Evolutionary conservation across 2,797 vertebrate species (phyloP).

Genomic region (Aldrovandia affinis): DNA sequence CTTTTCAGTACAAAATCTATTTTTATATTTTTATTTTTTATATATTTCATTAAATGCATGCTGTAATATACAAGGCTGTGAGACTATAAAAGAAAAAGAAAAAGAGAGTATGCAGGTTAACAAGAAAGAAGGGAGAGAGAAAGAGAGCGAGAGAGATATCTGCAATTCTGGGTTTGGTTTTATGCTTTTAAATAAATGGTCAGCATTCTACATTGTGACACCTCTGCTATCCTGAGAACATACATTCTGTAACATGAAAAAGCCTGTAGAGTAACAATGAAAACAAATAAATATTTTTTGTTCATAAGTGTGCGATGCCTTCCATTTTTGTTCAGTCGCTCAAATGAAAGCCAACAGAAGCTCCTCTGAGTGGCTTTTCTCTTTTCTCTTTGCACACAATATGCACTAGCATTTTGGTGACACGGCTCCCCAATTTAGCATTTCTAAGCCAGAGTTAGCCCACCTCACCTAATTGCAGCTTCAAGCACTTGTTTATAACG

Average conservation of each 20-base stretch:
- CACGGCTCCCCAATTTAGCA: background rate
- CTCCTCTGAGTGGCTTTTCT: background rate
- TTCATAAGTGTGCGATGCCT: slow-evolving; percentile 6
- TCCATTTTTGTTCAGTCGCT: background rate
- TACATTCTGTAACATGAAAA: slow-evolving; percentile 2
- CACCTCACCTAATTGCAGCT: background rate
- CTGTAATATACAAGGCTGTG: background rate
- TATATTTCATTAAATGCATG: background rate
- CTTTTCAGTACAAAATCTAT: background rate
- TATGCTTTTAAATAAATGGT: background rate
- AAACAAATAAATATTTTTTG: slow-evolving; percentile 35
- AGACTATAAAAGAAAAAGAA: background rate
- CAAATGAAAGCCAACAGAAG: background rate
- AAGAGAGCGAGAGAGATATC: background rate
- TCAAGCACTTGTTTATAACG: background rate
- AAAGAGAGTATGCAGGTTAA: no score
- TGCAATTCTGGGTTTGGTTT: slow-evolving; percentile 10
- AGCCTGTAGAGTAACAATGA: slow-evolving; percentile 3
- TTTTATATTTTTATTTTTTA: background rate
- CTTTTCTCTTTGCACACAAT: background rate
- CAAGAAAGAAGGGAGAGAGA: background rate
- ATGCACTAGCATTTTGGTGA: background rate
- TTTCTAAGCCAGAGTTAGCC: background rate
- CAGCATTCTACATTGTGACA: background rate
- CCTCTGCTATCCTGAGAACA: slow-evolving; percentile 27